These are phyloP conservation scores for Ectemnius cavifrons DNA, from an alignment of 2,888 invertebrate genomes.

Conservation along the genomic window DNA sequence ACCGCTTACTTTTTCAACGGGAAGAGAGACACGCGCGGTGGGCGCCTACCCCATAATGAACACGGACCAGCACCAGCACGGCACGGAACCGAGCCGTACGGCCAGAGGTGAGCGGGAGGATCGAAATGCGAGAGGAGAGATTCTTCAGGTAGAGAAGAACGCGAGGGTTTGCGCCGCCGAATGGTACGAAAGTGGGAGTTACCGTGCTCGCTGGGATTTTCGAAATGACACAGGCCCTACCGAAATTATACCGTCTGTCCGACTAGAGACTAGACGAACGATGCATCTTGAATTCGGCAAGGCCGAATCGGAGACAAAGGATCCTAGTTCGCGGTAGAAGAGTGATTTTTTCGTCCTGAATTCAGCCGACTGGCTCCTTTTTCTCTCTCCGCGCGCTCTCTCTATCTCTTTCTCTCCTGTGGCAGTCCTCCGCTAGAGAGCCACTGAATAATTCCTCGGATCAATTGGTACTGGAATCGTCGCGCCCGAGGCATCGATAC, in stretches of 20 bases:
- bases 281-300: constrained; percentile 35
- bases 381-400: too few species aligned
- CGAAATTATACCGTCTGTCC: constrained; percentile 71
- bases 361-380: too few species aligned
- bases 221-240: constrained; percentile 70
- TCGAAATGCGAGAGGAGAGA: constrained; percentile 22
- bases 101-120: constrained; percentile 9
- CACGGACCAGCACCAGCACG: not conserved
- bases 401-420: too few species aligned
- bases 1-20: constrained; percentile 54
- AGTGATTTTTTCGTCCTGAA: too few species aligned
- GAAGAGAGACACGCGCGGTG: constrained; percentile 40
- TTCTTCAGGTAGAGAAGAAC: constrained; percentile 44
- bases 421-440: too few species aligned
- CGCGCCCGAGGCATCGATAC: constrained; percentile 17
- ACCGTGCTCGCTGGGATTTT: constrained; percentile 38
- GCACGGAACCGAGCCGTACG: not conserved
- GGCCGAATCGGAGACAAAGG: constrained; percentile 49
- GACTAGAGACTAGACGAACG: constrained; percentile 55
- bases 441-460: not conserved
- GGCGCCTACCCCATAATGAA: constrained; percentile 47
- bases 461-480: constrained; percentile 24
- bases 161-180: constrained; percentile 23
- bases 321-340: not conserved
- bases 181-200: constrained; percentile 49